Evolutionary conservation across 2,888 invertebrate genomes (phyloP).

Genomic region (Phyllotreta cruciferae): DNA sequence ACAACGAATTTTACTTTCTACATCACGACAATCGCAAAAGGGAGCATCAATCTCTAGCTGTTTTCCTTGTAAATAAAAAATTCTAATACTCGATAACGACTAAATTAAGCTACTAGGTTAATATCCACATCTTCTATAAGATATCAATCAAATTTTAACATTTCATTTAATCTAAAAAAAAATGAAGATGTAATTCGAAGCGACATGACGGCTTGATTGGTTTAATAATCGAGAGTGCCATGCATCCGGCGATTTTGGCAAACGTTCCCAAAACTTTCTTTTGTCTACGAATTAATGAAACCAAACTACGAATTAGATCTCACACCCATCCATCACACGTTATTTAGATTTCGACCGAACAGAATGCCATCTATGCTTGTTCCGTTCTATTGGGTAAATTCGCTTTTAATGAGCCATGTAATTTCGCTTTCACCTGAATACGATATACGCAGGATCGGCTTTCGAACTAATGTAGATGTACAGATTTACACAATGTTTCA

Average conservation of each 20-base stretch:
- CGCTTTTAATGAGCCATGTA: conserved; percentile 17
- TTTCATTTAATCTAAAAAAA: background rate
- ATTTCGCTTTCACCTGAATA: conserved; percentile 18
- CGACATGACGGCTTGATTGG: background rate
- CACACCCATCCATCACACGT: conserved; percentile 16
- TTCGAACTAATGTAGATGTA: background rate
- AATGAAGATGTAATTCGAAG: background rate
- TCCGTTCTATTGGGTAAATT: conserved; percentile 14
- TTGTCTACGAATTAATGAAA: conserved; percentile 15
- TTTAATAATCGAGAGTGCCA: conserved; percentile 11
- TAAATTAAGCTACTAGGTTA: no score
- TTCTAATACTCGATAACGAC: no score
- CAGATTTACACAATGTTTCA: no score
- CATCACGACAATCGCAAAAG: conserved; percentile 4
- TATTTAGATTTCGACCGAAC: conserved; percentile 17
- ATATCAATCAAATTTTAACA: no score
- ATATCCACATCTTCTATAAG: no score
- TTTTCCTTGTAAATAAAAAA: background rate
- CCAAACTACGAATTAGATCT: conserved; percentile 9
- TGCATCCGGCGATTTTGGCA: conserved; percentile 15
- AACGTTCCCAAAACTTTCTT: conserved; percentile 3
- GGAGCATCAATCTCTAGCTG: background rate
- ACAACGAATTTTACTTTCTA: conserved; percentile 17
- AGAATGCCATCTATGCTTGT: conserved; percentile 7
- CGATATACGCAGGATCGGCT: conserved; percentile 4